Evolutionary conservation across 2,797 vertebrate genomes (phyloP), one percentile per base, ranked within the genome.

Genomic region (Melanotaenia trifasciata): DNA sequence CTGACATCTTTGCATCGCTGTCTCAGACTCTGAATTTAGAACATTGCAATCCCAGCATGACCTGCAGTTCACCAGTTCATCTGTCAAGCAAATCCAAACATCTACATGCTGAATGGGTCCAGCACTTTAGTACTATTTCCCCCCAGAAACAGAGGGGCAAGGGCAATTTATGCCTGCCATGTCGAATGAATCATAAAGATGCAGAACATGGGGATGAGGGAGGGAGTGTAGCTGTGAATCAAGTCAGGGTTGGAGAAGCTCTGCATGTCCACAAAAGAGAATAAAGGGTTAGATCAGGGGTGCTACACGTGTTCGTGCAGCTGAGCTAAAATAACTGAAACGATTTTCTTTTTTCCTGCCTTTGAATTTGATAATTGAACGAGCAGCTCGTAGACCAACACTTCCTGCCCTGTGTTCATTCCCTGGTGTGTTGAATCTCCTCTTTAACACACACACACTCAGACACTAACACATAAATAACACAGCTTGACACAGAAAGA

Each of bases 171-270:
- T 50, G 63, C 12, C 36, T 57, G 71, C 59, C 66, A 56, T 24
- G 14, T 43, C 57, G 62, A 67, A 77, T 76, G 72, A 87, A 78
- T 78, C 76, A 76, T 64, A 74, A 82, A 70, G 71, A 84, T 30
- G 74, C 57, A 45, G 59, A 56, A 8, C 38, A 16, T 16, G 38
- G 38, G 38, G 38, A 16, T 10, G 36, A 57, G 14, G 68, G 36
- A 33, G 28, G 59, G 53, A 47, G 50, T 33, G 18, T 3, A 38
- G 54, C 70, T 71, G 33, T 77, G 74, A 85, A 63, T 83, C 76
- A 40, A 74, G 59, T 70, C 33, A 69, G 58, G 58, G 40, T 59
- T 24, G 33, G 22, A 58, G 75, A 73, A 75, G 30, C 30, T 20
- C 22, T 70, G 58, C 53, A 47, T 7, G 56, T 6, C 30, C 28